Conservation (phyloP, 2,888 invertebrate genomes). For the Rhingia rostrata region DNA sequence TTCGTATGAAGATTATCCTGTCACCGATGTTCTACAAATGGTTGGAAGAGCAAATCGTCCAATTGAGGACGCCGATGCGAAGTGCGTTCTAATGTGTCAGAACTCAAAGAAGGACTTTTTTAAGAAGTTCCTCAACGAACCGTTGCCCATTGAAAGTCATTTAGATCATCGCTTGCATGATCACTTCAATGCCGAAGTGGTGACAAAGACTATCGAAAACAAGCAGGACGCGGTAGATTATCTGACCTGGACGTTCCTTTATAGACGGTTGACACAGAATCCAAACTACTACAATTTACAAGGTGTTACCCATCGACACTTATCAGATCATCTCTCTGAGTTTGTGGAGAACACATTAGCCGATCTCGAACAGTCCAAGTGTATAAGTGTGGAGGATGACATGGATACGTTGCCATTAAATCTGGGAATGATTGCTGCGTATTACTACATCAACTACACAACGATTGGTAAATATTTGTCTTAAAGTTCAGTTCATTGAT, state of each 20-base stretch:
- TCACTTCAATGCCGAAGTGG: conserved; percentile 99
- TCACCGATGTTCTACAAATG: conserved; percentile 99
- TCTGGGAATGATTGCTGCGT: conserved; percentile 99
- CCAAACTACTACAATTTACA: conserved; percentile 99
- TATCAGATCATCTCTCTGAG: conserved; percentile 99
- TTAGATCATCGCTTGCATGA: conserved; percentile 98
- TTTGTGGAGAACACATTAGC: conserved; percentile 97
- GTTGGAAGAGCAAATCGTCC: conserved; percentile 97
- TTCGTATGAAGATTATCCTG: conserved; percentile 98
- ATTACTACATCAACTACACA: conserved; percentile 99
- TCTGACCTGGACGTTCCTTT: conserved; percentile 99
- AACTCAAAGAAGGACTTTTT: conserved; percentile 99
- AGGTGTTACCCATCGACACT: conserved; percentile 97
- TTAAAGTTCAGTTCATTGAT: background rate
- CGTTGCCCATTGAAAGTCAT: conserved; percentile 98
- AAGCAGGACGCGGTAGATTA: conserved; percentile 99
- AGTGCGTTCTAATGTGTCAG: conserved; percentile 98
- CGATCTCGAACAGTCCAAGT: conserved; percentile 97
- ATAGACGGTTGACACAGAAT: conserved; percentile 98
- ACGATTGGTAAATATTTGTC: conserved; percentile 90
- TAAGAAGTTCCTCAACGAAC: conserved; percentile 98
- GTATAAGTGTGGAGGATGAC: conserved; percentile 98
- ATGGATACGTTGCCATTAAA: conserved; percentile 98
- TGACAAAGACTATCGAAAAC: conserved; percentile 99
- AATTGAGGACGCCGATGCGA: conserved; percentile 94